A percentile compares a stretch with the other conserved stretches of the same genome.
These are phyloP conservation scores for Falcaria lacertinaria DNA, from an alignment of 2,888 invertebrate genomes.

Conservation along the genomic window DNA sequence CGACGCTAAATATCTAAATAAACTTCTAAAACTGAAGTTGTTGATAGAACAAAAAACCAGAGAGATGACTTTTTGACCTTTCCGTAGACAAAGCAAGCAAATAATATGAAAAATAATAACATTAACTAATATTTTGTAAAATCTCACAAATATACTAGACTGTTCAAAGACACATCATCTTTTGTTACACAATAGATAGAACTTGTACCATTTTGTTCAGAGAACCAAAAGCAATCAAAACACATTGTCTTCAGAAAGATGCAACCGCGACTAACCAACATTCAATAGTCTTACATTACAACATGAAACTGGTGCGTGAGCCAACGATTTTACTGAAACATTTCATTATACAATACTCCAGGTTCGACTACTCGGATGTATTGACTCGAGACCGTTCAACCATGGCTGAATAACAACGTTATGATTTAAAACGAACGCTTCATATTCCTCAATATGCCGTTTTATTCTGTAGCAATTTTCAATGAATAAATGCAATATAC, in stretches of 20 bases:
- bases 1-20: too few species aligned
- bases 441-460: conserved; percentile 27
- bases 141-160: too few species aligned
- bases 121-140: too few species aligned
- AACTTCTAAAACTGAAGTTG: too few species aligned
- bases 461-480: conserved; percentile 26
- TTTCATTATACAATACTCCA: conserved; percentile 28
- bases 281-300: conserved; percentile 16
- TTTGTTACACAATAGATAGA: not conserved
- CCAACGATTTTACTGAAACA: conserved; percentile 24
- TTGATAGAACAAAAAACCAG: too few species aligned
- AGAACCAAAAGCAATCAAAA: conserved; percentile 46
- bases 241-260: conserved; percentile 36
- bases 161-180: not conserved
- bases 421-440: conserved; percentile 21
- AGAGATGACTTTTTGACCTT: too few species aligned
- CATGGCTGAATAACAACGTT: conserved; percentile 21
- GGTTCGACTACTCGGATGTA: conserved; percentile 1
- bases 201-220: conserved; percentile 26
- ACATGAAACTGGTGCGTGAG: conserved; percentile 17
- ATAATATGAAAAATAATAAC: too few species aligned
- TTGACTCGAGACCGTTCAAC: conserved; percentile 17
- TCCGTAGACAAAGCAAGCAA: too few species aligned
- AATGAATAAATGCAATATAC: conserved; percentile 11
- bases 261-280: conserved; percentile 9